phyloP scores from a whole-genome alignment of 2,113 vertebrate genomes.

The Ctenomys sociabilis region DNA sequence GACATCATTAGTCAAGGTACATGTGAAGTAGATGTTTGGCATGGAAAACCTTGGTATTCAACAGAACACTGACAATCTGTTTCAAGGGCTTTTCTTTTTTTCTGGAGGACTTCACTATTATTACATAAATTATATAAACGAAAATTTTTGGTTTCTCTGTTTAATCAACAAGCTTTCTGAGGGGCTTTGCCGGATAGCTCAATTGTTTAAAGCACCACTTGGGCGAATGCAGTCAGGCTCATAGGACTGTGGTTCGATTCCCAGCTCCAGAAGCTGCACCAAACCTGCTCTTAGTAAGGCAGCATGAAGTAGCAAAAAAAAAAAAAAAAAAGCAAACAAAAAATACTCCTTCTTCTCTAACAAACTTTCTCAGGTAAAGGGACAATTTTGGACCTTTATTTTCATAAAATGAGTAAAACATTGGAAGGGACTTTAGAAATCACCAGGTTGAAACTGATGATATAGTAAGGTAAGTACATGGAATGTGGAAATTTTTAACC shows the following conservation, averaged over 20 bases:
- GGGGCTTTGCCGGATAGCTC: no score
- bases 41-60: not conserved
- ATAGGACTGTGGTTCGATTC: no score
- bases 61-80: not conserved
- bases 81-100: not conserved
- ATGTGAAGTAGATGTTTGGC: not conserved
- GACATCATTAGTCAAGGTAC: not conserved
- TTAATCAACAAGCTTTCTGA: not conserved
- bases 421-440: conserved; percentile 9
- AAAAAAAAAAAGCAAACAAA: no score
- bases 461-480: not conserved
- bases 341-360: not conserved
- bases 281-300: no score
- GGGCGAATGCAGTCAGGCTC: no score
- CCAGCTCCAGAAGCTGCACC: no score
- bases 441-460: not conserved
- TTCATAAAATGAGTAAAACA: not conserved
- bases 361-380: not conserved
- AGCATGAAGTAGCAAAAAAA: no score
- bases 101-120: not conserved
- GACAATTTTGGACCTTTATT: not conserved
- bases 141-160: not conserved
- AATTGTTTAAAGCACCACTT: no score
- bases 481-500: not conserved
- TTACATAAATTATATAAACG: not conserved